Evolutionary conservation across 1,140 invertebrate species (phyloP).

Genomic region (Zophobas morio): DNA sequence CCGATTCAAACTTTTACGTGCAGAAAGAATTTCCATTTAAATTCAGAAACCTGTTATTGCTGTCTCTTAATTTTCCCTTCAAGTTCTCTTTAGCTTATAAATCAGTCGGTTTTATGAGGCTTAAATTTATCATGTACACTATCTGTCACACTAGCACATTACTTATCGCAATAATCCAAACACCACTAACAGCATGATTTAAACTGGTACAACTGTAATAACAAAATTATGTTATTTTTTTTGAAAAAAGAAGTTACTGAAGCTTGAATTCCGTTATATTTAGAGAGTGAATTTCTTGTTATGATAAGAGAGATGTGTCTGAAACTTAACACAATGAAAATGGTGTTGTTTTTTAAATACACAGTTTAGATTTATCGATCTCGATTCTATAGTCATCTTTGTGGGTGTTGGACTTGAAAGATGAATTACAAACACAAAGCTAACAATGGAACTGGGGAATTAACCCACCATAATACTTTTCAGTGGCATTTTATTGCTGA

Average conservation of each 20-base stretch:
- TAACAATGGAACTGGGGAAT: conserved; percentile 1
- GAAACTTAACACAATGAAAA: background rate
- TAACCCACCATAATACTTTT: background rate
- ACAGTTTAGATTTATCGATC: conserved; percentile 3
- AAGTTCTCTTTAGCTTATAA: conserved; percentile 21
- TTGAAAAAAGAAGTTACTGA: background rate
- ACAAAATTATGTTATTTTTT: conserved; percentile 18
- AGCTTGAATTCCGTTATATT: background rate
- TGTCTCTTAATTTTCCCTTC: background rate
- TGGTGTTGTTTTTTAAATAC: background rate
- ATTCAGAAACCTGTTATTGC: background rate
- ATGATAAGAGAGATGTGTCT: background rate
- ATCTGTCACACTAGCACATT: conserved; percentile 27
- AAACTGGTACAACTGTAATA: conserved; percentile 16
- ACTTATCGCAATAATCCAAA: conserved; percentile 36
- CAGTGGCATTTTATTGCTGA: conserved; percentile 4
- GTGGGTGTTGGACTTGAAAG: conserved; percentile 6
- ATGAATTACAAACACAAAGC: conserved; percentile 14
- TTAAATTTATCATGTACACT: conserved; percentile 27
- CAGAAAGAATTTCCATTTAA: background rate
- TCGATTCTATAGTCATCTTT: background rate
- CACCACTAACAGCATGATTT: background rate
- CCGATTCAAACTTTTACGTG: background rate
- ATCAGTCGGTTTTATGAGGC: conserved; percentile 29
- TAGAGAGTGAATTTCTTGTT: too few relatives aligned